These are phyloP conservation scores for Drosophila tsacasi DNA, from an alignment of 1,140 invertebrate genomes.

Conservation along the genomic window DNA sequence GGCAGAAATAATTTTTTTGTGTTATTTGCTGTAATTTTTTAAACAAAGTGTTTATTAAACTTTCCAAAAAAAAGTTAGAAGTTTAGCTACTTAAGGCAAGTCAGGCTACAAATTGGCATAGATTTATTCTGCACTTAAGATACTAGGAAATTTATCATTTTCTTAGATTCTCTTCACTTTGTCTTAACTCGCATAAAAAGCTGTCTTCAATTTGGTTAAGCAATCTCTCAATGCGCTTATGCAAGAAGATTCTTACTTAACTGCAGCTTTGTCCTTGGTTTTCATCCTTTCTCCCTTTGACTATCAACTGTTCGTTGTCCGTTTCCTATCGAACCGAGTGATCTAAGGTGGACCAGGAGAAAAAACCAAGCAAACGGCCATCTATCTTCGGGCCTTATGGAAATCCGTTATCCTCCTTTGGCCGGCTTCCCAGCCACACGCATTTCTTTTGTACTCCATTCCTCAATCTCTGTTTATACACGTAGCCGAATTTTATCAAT, in stretches of 20 bases:
- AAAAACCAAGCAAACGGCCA: constrained; percentile 47
- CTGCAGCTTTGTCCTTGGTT: constrained; percentile 43
- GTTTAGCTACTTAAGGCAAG: too few species aligned
- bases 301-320: constrained; percentile 27
- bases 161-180: background rate
- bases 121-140: background rate
- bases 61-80: too few species aligned
- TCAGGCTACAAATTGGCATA: too few species aligned
- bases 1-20: background rate
- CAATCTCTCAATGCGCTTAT: constrained; percentile 35
- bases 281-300: background rate
- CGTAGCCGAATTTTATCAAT: background rate
- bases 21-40: background rate
- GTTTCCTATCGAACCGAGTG: constrained; percentile 35
- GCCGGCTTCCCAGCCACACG: constrained; percentile 25
- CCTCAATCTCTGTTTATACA: constrained; percentile 7
- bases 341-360: constrained; percentile 54
- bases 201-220: constrained; percentile 30
- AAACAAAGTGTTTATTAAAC: too few species aligned
- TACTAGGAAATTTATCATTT: background rate
- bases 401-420: constrained; percentile 57
- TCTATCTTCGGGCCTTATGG: constrained; percentile 64
- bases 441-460: constrained; percentile 33
- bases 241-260: constrained; percentile 24
- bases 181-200: constrained; percentile 3